Percentiles rank a stretch among this genome's conserved stretches.
Conservation (phyloP, 2,797 vertebrate species). For the Denticeps clupeoides region DNA sequence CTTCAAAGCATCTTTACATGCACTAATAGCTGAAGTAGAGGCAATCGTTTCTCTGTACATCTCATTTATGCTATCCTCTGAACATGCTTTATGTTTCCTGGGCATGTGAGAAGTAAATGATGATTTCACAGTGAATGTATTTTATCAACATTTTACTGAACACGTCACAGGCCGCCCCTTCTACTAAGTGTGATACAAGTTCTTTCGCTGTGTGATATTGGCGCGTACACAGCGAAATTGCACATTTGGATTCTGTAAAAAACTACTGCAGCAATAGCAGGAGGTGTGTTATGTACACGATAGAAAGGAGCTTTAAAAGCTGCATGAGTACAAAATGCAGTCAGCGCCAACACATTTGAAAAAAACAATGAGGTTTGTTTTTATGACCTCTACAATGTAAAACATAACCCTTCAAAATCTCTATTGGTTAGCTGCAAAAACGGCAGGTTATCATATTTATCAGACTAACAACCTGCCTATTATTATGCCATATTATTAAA, state of each 20-base stretch:
- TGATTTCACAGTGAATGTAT: conserved; percentile 3
- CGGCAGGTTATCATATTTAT: not conserved
- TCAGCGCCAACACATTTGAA: not conserved
- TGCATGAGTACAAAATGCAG: conserved; percentile 20
- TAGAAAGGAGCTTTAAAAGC: conserved; percentile 22
- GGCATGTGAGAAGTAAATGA: conserved; percentile 5
- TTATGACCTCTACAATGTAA: not conserved
- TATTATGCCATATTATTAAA: too few species aligned
- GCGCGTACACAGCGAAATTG: conserved; percentile 18
- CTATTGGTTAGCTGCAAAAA: not conserved
- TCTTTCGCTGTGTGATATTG: conserved; percentile 6
- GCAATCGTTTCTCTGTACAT: conserved; percentile 5
- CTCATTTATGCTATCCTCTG: not conserved
- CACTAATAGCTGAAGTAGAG: conserved; percentile 1
- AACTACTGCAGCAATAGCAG: too few species aligned
- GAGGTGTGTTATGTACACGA: conserved; percentile 8
- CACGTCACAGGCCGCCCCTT: conserved; percentile 16
- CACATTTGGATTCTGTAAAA: conserved; percentile 18
- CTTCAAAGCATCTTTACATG: too few species aligned
- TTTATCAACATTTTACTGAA: conserved; percentile 2
- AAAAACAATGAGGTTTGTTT: not conserved
- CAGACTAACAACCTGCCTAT: too few species aligned
- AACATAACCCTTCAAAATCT: not conserved
- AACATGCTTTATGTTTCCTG: conserved; percentile 1
- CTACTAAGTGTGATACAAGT: conserved; percentile 4